Base-by-base conservation (phyloP, 2,797 vertebrate genomes). In the Neoniphon sammara region DNA sequence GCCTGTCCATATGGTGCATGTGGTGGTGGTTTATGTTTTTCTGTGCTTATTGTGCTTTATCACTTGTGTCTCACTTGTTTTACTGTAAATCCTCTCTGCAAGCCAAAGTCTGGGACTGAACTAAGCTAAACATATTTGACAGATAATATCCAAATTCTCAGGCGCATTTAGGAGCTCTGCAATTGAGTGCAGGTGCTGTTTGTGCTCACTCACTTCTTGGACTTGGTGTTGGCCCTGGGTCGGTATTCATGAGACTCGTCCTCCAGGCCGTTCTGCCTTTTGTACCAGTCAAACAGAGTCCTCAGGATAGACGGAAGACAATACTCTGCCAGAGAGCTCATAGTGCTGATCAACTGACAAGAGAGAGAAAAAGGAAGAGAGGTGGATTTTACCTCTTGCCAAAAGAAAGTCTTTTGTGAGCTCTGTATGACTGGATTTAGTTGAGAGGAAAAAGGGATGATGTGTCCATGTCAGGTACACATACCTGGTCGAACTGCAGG, bases 231-330 rank as follows among this genome's bases (percentile, higher is more conserved):
- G 84, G 97, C 97, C 81, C 98, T 94, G 68, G 98, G 98, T 66
- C 96, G 94, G 87, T 99, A 99, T 72, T 99, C 97, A 30, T 99
- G 98, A 34, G 97, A 98, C 88, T 99, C 98, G 61, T 99, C 98
- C 87, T 99, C 98, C 79, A 98, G 96, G 81, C 97, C 98, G 4
- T 99, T 99, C 89, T 99, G 98, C 70, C 97, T 94, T 91, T 98
- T 99, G 90, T 99, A 99, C 98, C 97, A 99, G 88, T 99, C 97
- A 78, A 99, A 99, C 73, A 99, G 93, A 14, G 97, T 99, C 63
- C 95, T 96, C 68, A 99, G 94, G 80, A 99, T 97, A 52, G 98
- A 99, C 3, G 97, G 98, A 20, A 99, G 93, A 88, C 97, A 99
- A 88, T 99, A 99, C 84, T 99, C 98, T 23, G 97, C 97, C 63